Evolutionary conservation across 2,113 vertebrate genomes (phyloP).

Genomic region (Genyomyrus donnyi): DNA sequence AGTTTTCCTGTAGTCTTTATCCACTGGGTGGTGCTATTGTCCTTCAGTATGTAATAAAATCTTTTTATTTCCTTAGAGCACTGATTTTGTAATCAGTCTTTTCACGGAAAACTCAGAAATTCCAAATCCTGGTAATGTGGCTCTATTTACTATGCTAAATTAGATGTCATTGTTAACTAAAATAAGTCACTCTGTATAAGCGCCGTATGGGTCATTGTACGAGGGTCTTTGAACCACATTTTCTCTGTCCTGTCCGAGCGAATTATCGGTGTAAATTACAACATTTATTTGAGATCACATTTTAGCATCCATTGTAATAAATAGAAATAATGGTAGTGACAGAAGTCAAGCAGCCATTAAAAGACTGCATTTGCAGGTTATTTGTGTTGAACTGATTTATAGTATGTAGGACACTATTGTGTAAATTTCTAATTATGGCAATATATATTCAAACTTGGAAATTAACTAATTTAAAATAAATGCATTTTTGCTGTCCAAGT

Average conservation of each 20-base stretch:
- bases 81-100: slow-evolving; percentile 54
- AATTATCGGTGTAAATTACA: slow-evolving; percentile 36
- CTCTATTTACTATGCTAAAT: slow-evolving; percentile 49
- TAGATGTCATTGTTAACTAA: slow-evolving; percentile 7
- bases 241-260: slow-evolving; percentile 44
- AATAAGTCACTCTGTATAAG: not conserved
- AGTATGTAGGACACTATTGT: not conserved
- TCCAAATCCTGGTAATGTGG: slow-evolving; percentile 60
- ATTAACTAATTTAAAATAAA: not conserved
- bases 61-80: slow-evolving; percentile 28
- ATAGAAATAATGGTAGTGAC: slow-evolving; percentile 43
- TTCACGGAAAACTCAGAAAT: slow-evolving; percentile 52
- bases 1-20: slow-evolving; percentile 4
- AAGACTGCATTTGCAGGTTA: slow-evolving; percentile 52
- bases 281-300: slow-evolving; percentile 44
- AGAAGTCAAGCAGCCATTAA: slow-evolving; percentile 58
- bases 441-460: not conserved
- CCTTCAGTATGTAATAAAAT: slow-evolving; percentile 17
- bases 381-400: slow-evolving; percentile 17
- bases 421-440: not conserved
- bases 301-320: slow-evolving; percentile 36
- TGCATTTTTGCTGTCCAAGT: not conserved
- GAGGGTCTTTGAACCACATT: slow-evolving; percentile 52
- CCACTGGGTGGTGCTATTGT: slow-evolving; percentile 52
- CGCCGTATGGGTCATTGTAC: slow-evolving; percentile 47